Base-by-base conservation (phyloP, 2,888 invertebrate genomes). In the Selenia dentaria region DNA sequence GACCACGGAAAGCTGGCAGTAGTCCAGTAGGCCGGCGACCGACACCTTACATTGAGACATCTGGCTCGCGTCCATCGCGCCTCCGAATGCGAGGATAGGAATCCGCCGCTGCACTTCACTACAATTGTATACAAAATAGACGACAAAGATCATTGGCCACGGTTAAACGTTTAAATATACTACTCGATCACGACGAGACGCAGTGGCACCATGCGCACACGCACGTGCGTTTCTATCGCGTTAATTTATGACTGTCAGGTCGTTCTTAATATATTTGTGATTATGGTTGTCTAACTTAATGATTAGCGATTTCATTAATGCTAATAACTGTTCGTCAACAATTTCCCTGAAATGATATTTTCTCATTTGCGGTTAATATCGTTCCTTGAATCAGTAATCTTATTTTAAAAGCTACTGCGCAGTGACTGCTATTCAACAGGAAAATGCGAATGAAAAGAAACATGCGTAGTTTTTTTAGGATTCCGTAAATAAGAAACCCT, bases 1-100 rank as follows among this genome's bases (percentile, higher is more conserved):
- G 62, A 54, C 28, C 46, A 49, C 16, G 16, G 16, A 16, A 38
- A 52, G 10, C 59, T 80, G 81, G 82, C 80, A 67, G 9, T 43
- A 26, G 20, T 57, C 78, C 80, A 80, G 61, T 39, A 35, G 18
- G 41, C 34, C 20, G 26, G 25, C 24, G 16, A 12, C 6, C 24
- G 10, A 10, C 25, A 25, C 25, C 25, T 25, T 6, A 4, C 25
- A 2, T 25, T 24, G 6, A 18, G 14, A 39, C 36, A 24, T 18
- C 31, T 32, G 32, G 8, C 8, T 32, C 31, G 13, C 38, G 35
- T 37, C 20, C 29, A 20, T 18, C 28, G 33, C 28, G 16, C 6
- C 10, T 28, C 10, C 1, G 18, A 10, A 11, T 22, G 3, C 10
- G 3, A 0, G 2, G 3, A 26, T 24, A 6, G 22, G 3, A 16